These are phyloP conservation scores for Caenorhabditis afra DNA, from an alignment of 2,888 invertebrate genomes.

Conservation along the genomic window DNA sequence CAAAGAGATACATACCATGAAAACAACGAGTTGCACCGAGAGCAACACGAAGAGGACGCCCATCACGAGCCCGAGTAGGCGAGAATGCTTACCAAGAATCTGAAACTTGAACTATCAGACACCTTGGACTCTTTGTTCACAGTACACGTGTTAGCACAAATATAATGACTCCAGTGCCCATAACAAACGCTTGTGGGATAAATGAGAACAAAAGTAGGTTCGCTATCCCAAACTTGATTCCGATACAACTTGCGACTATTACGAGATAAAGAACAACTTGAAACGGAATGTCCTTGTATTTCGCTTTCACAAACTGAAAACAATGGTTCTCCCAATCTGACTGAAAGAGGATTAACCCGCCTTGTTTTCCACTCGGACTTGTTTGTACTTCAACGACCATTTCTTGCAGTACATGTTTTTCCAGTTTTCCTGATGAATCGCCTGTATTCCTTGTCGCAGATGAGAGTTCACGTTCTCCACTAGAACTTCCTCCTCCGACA, in stretches of 20 bases:
- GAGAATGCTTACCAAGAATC: conserved; percentile 28
- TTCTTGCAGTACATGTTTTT: conserved; percentile 87
- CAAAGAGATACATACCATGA: too few relatives aligned
- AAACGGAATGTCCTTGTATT: conserved; percentile 44
- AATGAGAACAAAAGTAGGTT: conserved; percentile 20
- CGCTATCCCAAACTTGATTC: conserved; percentile 31
- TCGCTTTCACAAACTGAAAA: conserved; percentile 54
- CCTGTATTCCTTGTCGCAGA: conserved; percentile 92
- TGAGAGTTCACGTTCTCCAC: conserved; percentile 87
- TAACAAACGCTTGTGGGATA: conserved; percentile 39
- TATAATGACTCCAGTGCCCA: conserved; percentile 21
- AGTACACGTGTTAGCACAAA: conserved; percentile 25
- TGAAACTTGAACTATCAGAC: conserved; percentile 17
- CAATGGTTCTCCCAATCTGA: conserved; percentile 4
- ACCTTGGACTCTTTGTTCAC: not conserved
- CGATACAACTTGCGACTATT: conserved; percentile 31
- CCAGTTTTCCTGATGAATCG: conserved; percentile 80
- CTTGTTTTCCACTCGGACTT: conserved; percentile 80
- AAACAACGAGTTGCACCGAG: conserved; percentile 37
- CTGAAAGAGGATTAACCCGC: not conserved
- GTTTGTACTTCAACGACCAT: conserved; percentile 90
- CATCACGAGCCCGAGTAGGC: conserved; percentile 26
- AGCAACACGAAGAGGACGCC: conserved; percentile 41
- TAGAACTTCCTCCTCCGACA: conserved; percentile 64
- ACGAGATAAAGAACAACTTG: conserved; percentile 41